Evolutionary conservation across 2,888 invertebrate genomes (phyloP).

Genomic region (Papilio gigon): DNA sequence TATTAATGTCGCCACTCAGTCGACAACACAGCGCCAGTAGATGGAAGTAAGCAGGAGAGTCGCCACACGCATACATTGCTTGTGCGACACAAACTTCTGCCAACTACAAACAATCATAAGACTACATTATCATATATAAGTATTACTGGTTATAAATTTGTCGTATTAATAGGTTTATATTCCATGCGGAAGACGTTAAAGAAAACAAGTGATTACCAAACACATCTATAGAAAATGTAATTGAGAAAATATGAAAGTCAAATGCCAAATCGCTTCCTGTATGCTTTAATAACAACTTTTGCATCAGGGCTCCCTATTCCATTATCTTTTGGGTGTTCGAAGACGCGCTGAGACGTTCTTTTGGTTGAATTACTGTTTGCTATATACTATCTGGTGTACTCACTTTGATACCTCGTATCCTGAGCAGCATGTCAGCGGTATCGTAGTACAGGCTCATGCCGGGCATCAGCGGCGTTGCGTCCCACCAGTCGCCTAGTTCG

Average conservation of each 20-base stretch:
- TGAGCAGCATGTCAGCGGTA: slow-evolving; percentile 69
- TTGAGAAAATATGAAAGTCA: no score
- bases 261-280: no score
- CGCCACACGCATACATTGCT: slow-evolving; percentile 57
- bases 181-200: background rate
- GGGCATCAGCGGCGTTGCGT: slow-evolving; percentile 61
- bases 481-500: slow-evolving; percentile 79
- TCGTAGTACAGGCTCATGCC: slow-evolving; percentile 62
- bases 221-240: no score
- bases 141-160: no score
- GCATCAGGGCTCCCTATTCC: no score
- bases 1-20: slow-evolving; percentile 58
- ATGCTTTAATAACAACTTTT: no score
- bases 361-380: background rate
- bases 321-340: no score
- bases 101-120: slow-evolving; percentile 54
- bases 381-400: slow-evolving; percentile 41
- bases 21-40: slow-evolving; percentile 66
- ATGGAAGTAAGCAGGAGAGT: slow-evolving; percentile 64
- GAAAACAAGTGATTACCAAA: no score
- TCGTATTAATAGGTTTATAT: background rate
- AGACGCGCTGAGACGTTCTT: background rate
- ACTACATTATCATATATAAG: no score
- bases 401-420: slow-evolving; percentile 65
- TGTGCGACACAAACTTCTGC: slow-evolving; percentile 70